phyloP scores from a whole-genome alignment of 2,113 vertebrate genomes.

The Solea senegalensis region DNA sequence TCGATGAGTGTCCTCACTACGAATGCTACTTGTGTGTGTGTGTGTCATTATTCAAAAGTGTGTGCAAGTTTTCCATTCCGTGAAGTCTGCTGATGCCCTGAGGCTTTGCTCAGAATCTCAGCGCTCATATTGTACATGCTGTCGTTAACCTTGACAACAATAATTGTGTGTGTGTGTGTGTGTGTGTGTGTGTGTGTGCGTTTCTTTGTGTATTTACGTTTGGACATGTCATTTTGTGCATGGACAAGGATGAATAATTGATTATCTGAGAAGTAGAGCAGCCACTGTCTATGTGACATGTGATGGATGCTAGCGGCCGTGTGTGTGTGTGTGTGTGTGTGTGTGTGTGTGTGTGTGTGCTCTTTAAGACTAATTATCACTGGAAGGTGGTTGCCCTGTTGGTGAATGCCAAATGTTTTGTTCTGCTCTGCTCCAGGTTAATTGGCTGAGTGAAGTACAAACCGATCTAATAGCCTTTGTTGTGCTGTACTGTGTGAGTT shows the following conservation, averaged over 20 bases:
- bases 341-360: constrained; percentile 15
- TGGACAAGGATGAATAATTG: constrained; percentile 66
- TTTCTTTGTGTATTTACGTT: constrained; percentile 33
- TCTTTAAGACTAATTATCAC: constrained; percentile 71
- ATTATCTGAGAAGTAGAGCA: constrained; percentile 49
- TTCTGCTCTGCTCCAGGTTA: constrained; percentile 73
- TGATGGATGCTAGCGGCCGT: constrained; percentile 48
- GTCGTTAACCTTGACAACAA: constrained; percentile 48
- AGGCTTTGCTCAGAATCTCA: constrained; percentile 53
- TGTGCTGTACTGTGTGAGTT: constrained; percentile 30
- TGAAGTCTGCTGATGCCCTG: constrained; percentile 41
- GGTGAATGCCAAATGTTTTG: constrained; percentile 78
- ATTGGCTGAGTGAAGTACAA: constrained; percentile 76
- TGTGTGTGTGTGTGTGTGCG: too few species aligned
- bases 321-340: constrained; percentile 26
- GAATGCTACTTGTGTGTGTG: not conserved
- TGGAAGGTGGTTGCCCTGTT: constrained; percentile 71
- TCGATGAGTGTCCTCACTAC: too few species aligned
- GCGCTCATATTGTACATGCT: constrained; percentile 51
- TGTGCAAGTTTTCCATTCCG: constrained; percentile 53
- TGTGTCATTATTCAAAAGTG: constrained; percentile 40
- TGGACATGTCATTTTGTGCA: constrained; percentile 23
- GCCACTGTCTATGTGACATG: constrained; percentile 55
- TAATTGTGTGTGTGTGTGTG: constrained; percentile 22
- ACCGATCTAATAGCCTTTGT: constrained; percentile 45